These are phyloP conservation scores for Bradysia coprophila DNA, from an alignment of 1,140 invertebrate species.

Conservation along the genomic window DNA sequence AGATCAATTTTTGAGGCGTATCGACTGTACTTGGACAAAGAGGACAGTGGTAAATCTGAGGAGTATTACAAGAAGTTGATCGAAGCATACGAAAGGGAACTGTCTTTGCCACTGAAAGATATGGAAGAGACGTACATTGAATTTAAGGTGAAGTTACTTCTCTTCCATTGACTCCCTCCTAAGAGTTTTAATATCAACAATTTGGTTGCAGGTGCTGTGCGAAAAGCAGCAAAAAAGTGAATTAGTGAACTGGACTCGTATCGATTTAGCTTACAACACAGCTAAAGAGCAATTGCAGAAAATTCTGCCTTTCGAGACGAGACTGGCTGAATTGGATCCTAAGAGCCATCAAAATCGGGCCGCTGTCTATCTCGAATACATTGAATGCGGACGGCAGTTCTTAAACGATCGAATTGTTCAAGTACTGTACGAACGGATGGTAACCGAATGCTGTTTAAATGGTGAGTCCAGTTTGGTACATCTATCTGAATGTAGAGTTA, in stretches of 20 bases:
- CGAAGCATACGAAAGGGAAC: conserved; percentile 17
- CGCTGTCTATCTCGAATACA: conserved; percentile 9
- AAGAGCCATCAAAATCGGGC: conserved; percentile 14
- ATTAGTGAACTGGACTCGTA: conserved; percentile 6
- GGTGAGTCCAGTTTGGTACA: neutral
- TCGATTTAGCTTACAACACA: conserved; percentile 7
- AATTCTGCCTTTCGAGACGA: conserved; percentile 13
- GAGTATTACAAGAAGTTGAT: conserved; percentile 12
- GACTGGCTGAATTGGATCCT: conserved; percentile 11
- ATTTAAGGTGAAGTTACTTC: conserved; percentile 20
- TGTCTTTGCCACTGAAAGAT: conserved; percentile 20
- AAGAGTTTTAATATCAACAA: too few relatives aligned
- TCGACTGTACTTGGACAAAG: conserved; percentile 1
- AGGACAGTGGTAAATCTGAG: neutral
- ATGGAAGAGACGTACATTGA: conserved; percentile 24
- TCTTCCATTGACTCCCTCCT: too few relatives aligned
- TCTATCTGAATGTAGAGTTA: too few relatives aligned
- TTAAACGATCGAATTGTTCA: conserved; percentile 9
- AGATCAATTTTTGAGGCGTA: conserved; percentile 7
- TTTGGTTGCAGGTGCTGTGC: too few relatives aligned
- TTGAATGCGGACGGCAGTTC: conserved; percentile 7
- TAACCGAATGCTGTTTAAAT: conserved; percentile 10
- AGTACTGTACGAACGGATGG: conserved; percentile 10
- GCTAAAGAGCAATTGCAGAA: conserved; percentile 11
- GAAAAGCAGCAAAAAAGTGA: too few relatives aligned